Conservation (phyloP, 2,113 vertebrate genomes). For the Anguilla rostrata region DNA sequence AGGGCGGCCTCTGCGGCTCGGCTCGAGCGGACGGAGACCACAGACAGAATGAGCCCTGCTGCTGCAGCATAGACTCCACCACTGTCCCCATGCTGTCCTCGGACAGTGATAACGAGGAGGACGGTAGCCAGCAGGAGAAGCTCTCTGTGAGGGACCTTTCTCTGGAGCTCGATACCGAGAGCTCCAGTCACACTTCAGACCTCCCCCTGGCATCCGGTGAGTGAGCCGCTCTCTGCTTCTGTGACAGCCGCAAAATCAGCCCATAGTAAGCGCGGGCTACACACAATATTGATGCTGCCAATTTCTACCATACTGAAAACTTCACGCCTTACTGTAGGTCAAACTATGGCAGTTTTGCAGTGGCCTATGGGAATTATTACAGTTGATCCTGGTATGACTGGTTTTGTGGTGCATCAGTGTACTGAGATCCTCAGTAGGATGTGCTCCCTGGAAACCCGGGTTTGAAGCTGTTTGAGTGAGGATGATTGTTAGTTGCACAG, state of each 20-base stretch:
- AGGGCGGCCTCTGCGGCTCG: constrained; percentile 32
- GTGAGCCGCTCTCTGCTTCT: constrained; percentile 55
- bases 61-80: constrained; percentile 68
- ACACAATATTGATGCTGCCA: no score
- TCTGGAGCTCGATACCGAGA: constrained; percentile 23
- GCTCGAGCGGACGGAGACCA: constrained; percentile 38
- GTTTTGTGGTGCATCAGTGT: no score
- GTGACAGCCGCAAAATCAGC: constrained; percentile 38
- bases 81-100: constrained; percentile 37
- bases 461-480: no score
- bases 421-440: no score
- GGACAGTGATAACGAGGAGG: constrained; percentile 36
- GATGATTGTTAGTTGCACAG: no score
- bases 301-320: no score
- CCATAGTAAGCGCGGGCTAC: no score
- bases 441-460: no score
- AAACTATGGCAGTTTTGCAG: no score
- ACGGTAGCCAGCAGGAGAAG: constrained; percentile 55
- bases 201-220: constrained; percentile 71
- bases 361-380: no score
- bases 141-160: constrained; percentile 50
- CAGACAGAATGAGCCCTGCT: constrained; percentile 64
- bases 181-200: constrained; percentile 46
- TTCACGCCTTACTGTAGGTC: neutral
- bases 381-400: no score